Conservation (phyloP, 2,888 invertebrate genomes). For the Idaea biselata region DNA sequence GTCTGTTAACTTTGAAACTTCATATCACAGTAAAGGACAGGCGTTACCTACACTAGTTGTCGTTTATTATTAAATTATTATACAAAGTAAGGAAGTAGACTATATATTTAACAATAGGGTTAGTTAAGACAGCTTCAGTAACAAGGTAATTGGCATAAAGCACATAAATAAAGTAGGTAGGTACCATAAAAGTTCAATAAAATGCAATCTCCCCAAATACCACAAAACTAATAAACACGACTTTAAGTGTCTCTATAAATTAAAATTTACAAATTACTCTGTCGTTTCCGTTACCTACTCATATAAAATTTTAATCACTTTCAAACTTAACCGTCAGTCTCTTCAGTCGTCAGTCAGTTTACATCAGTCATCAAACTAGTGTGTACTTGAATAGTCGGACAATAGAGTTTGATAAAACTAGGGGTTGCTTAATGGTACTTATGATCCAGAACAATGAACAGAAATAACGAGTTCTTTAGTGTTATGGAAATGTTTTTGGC, state of each 20-base stretch:
- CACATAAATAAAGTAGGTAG: not conserved
- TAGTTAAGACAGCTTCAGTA: no score
- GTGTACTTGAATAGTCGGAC: not conserved
- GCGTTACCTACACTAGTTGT: no score
- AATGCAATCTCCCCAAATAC: not conserved
- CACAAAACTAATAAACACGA: not conserved
- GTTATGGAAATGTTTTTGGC: not conserved
- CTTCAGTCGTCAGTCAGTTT: not conserved
- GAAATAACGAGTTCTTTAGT: slow-evolving; percentile 3
- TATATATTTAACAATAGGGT: no score
- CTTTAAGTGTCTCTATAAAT: not conserved
- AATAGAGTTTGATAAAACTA: not conserved
- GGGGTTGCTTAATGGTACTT: not conserved
- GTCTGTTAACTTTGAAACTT: no score
- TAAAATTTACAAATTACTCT: not conserved
- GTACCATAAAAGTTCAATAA: not conserved
- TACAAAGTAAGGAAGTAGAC: no score
- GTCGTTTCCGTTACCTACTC: not conserved
- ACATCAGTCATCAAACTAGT: not conserved
- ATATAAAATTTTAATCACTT: slow-evolving; percentile 2
- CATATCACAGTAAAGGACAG: no score
- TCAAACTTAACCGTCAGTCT: not conserved
- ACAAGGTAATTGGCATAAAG: no score
- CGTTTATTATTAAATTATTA: no score
- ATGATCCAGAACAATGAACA: not conserved